Evolutionary conservation across 2,888 invertebrate species (phyloP).

Genomic region (Incurvaria masculella): DNA sequence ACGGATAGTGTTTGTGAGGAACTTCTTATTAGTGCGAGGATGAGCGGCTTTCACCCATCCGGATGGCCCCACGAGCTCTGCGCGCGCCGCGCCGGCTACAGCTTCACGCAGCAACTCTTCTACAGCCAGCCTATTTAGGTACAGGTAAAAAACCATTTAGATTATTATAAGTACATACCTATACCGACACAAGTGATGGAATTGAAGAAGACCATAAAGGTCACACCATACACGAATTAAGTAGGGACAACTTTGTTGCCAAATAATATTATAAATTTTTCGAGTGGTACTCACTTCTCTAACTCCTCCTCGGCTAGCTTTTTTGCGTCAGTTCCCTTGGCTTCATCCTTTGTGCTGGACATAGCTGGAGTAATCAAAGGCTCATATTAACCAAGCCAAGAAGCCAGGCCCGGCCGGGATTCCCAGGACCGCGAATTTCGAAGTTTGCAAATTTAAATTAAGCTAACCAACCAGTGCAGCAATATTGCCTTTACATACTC

Average conservation of each 20-base stretch:
- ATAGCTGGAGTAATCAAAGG: slow-evolving; percentile 30
- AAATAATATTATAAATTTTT: slow-evolving; percentile 14
- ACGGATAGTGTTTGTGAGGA: slow-evolving; percentile 47
- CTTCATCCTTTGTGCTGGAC: slow-evolving; percentile 47
- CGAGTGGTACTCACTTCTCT: slow-evolving; percentile 38
- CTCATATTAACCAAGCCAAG: too few relatives aligned
- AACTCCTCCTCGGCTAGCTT: slow-evolving; percentile 48
- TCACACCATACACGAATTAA: too few relatives aligned
- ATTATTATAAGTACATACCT: too few relatives aligned
- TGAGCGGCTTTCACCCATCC: slow-evolving; percentile 56
- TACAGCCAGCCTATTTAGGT: slow-evolving; percentile 57
- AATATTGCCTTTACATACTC: too few relatives aligned
- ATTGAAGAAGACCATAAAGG: too few relatives aligned
- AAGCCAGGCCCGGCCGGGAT: too few relatives aligned
- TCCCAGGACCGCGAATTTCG: too few relatives aligned
- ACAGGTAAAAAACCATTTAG: too few relatives aligned
- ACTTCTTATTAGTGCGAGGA: slow-evolving; percentile 51
- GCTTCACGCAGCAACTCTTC: slow-evolving; percentile 60
- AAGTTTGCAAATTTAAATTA: too few relatives aligned
- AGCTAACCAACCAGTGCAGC: too few relatives aligned
- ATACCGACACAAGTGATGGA: too few relatives aligned
- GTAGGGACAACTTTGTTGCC: too few relatives aligned
- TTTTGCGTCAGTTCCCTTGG: slow-evolving; percentile 35
- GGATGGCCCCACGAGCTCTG: slow-evolving; percentile 56
- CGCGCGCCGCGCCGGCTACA: slow-evolving; percentile 56